A percentile compares a stretch with the other conserved stretches of the same genome.
These are phyloP conservation scores for Melanotaenia maccullochi DNA, from an alignment of 2,797 vertebrate genomes.

Conservation along the genomic window DNA sequence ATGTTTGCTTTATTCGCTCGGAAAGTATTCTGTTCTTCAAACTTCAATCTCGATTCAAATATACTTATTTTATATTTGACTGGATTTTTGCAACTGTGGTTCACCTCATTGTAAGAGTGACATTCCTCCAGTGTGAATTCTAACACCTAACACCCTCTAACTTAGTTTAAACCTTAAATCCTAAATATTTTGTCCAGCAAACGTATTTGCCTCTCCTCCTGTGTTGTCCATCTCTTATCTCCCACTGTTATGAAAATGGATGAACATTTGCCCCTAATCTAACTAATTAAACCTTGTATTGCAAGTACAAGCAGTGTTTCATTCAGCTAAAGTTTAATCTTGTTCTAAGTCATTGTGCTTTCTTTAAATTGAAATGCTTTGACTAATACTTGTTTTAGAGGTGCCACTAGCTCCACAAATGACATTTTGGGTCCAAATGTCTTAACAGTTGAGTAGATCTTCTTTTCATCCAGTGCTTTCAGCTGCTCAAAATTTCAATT, in stretches of 20 bases:
- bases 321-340: neutral
- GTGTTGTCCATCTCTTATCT: neutral
- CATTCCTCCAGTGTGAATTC: slow-evolving; percentile 13
- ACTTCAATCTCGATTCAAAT: neutral
- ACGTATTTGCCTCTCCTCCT: slow-evolving; percentile 4
- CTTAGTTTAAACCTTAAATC: slow-evolving; percentile 12
- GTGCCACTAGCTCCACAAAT: neutral
- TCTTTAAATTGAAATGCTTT: neutral
- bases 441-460: neutral
- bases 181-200: neutral
- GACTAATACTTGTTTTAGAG: neutral
- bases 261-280: slow-evolving; percentile 8
- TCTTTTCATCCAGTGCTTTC: neutral
- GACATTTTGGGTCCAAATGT: neutral
- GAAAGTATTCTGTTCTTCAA: neutral
- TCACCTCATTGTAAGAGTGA: slow-evolving; percentile 11
- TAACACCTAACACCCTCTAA: neutral
- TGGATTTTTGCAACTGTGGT: slow-evolving; percentile 4
- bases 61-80: slow-evolving; percentile 13
- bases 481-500: neutral
- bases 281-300: slow-evolving; percentile 31
- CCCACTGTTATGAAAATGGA: neutral
- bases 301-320: slow-evolving; percentile 9
- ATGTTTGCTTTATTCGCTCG: slow-evolving; percentile 1
- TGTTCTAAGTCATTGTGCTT: neutral